Evolutionary conservation across 2,113 vertebrate species (phyloP).

Genomic region (Ovis aries): DNA sequence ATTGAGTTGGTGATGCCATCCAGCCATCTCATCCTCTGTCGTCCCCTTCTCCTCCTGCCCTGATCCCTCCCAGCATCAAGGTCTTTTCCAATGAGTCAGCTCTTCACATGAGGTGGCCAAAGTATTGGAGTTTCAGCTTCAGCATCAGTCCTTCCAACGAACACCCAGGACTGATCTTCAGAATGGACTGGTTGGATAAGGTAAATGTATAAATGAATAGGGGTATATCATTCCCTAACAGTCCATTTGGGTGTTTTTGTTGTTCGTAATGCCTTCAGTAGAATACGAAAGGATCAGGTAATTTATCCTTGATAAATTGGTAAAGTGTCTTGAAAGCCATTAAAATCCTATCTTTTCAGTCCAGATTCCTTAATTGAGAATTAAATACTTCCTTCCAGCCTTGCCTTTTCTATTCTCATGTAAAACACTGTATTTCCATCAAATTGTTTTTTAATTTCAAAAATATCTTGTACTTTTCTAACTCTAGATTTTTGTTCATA

Average conservation of each 20-base stretch:
- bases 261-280: neutral
- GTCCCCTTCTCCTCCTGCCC: too few relatives aligned
- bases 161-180: too few relatives aligned
- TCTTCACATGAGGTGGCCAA: too few relatives aligned
- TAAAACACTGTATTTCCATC: neutral
- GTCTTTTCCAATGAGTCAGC: too few relatives aligned
- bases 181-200: neutral
- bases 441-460: constrained; percentile 20
- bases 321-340: neutral
- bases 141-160: too few relatives aligned
- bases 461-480: neutral
- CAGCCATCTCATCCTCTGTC: too few relatives aligned
- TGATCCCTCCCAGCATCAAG: too few relatives aligned
- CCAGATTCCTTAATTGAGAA: neutral
- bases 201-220: constrained; percentile 7
- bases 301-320: neutral
- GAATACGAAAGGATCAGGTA: neutral
- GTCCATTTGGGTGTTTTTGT: neutral
- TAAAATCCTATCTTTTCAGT: neutral
- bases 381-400: neutral
- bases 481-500: neutral
- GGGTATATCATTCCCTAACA: neutral
- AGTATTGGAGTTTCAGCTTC: too few relatives aligned
- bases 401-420: neutral
- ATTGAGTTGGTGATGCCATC: too few relatives aligned